Percentiles rank a stretch among this genome's conserved stretches.
These are phyloP conservation scores for Eristalis pertinax DNA, from an alignment of 2,888 invertebrate species.

Conservation along the genomic window DNA sequence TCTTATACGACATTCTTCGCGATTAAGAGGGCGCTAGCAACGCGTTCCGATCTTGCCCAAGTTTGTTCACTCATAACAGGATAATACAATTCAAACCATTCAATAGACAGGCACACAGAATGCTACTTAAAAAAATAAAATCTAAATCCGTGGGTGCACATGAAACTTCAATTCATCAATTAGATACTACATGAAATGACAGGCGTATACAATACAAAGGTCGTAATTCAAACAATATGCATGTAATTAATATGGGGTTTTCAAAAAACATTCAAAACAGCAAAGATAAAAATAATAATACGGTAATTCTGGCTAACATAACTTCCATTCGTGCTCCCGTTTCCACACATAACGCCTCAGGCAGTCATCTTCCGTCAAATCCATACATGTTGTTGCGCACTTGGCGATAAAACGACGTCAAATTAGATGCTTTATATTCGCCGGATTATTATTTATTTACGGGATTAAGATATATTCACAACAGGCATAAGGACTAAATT, in stretches of 20 bases:
- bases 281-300: neutral
- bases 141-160: neutral
- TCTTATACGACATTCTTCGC: too few species aligned
- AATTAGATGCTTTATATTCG: conserved; percentile 7
- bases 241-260: neutral
- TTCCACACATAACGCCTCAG: too few species aligned
- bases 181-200: neutral
- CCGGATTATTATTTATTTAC: conserved; percentile 36
- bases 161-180: neutral
- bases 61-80: too few species aligned
- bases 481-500: conserved; percentile 53
- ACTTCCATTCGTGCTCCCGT: neutral
- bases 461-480: conserved; percentile 49
- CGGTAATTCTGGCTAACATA: neutral
- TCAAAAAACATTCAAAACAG: neutral
- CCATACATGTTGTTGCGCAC: neutral
- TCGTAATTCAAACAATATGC: neutral
- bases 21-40: too few species aligned
- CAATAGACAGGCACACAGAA: too few species aligned
- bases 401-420: conserved; percentile 25
- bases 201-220: neutral
- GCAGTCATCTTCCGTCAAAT: neutral
- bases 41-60: too few species aligned
- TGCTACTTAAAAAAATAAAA: too few species aligned
- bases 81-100: too few species aligned